Conservation (phyloP, 2,888 invertebrate genomes). For the Eutolmus rufibarbis region DNA sequence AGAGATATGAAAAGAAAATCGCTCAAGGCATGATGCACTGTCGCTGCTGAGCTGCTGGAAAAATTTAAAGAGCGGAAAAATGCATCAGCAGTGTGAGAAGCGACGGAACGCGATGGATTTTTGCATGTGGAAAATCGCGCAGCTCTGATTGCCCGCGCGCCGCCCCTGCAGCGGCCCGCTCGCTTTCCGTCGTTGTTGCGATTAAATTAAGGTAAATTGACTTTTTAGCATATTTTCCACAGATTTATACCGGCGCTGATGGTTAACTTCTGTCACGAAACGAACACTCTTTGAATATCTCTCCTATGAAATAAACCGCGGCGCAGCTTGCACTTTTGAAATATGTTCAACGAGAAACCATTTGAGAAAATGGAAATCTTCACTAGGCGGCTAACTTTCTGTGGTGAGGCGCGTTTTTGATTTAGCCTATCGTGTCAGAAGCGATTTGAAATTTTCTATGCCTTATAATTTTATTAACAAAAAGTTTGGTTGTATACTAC, state of each 20-base stretch:
- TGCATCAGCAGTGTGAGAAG: background rate
- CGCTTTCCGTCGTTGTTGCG: background rate
- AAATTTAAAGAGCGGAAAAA: conserved; percentile 3
- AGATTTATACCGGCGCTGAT: background rate
- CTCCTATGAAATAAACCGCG: background rate
- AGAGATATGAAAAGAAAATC: background rate
- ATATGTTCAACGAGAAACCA: background rate
- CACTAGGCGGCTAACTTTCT: background rate
- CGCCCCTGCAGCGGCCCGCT: background rate
- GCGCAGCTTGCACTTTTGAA: background rate
- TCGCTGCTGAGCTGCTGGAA: background rate
- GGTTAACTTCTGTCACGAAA: conserved; percentile 19
- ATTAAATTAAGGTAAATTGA: conserved; percentile 3
- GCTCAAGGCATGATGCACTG: background rate
- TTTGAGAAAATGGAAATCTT: background rate
- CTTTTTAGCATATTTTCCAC: background rate
- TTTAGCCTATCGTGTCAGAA: background rate
- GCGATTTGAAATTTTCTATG: too few species aligned
- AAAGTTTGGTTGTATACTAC: too few species aligned
- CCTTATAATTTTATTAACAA: too few species aligned
- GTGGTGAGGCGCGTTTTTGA: background rate
- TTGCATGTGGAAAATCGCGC: conserved; percentile 13
- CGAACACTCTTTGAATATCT: background rate
- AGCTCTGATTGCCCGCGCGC: background rate
- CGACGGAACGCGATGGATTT: background rate